Conservation (phyloP, 2,113 vertebrate genomes). For the Atractosteus spatula region DNA sequence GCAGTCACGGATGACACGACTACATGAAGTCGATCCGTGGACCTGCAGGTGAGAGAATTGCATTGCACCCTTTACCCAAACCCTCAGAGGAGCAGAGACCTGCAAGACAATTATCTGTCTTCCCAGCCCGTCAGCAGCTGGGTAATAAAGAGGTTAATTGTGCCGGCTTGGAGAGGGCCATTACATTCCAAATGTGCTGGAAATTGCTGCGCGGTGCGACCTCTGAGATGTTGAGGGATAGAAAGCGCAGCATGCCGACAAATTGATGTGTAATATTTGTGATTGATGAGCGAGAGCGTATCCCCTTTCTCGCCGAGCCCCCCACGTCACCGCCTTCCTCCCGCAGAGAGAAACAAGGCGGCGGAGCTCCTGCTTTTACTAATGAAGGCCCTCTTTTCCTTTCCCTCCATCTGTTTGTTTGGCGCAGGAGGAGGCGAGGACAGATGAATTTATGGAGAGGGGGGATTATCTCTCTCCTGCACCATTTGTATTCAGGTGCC, state of each 20-base stretch:
- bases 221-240: neutral
- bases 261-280: conserved; percentile 12
- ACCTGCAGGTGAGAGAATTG: neutral
- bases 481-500: conserved; percentile 40
- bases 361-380: neutral
- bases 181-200: conserved; percentile 17
- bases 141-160: conserved; percentile 30
- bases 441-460: conserved; percentile 1
- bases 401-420: conserved; percentile 10
- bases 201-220: conserved; percentile 8
- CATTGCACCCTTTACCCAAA: neutral
- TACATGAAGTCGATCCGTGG: neutral
- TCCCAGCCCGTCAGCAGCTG: neutral
- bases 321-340: neutral
- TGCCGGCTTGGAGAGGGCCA: conserved; percentile 8
- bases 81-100: neutral
- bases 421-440: neutral
- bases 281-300: conserved; percentile 5
- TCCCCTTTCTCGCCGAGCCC: neutral
- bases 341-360: neutral
- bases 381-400: conserved; percentile 1
- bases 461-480: conserved; percentile 34
- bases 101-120: neutral
- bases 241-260: neutral
- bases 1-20: neutral